Evolutionary conservation across 2,888 invertebrate species (phyloP), one percentile per base, ranked within the genome.

Genomic region (Buathra laborator): DNA sequence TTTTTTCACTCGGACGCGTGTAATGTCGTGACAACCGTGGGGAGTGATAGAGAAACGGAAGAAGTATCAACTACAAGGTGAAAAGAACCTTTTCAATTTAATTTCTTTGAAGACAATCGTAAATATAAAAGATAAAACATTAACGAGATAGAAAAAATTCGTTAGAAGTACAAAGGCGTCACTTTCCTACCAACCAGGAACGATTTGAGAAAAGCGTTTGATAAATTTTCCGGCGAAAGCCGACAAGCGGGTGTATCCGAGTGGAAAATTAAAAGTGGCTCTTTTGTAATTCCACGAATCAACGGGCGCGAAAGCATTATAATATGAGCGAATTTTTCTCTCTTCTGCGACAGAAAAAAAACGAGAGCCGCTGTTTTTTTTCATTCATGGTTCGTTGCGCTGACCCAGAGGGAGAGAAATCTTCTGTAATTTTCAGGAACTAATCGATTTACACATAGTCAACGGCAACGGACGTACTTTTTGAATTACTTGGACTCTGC

Each of bases 271-370:
- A 53, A 53, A 70, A 70, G 29, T 51, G 70, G 12, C 53, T 53
- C n/a, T 70, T 62, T 70, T 51, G 44, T 70, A 53, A 53, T 70
- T 53, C 37, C 70, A 37, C 37, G 53, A 70, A 32, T 37, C 51
- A 70, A 37, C 59, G 53, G 19, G 12, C n/a, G 24, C 14, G 32
- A 19, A 56, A 37, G 19, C 53, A 53, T 70, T 70, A 44, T 56
- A 59, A 72, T 59, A 43, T 44, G 7, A 53, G 43, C 19, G 56
- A 56, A 16, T 66, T 37, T 6, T 72, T 56, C 24, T 43, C 37
- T 70, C 32, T 32, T 29, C 32, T 29, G 14, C 12, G 53, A 37
- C n/a, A n/a, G 5, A 51, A 32, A 24, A 37, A 32, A 37, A 16
- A 24, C 10, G 37, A 37, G 43, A 72, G 71, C 24, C 16, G 6